Percentiles rank a stretch among this genome's conserved stretches.
Conservation (phyloP, 2,888 invertebrate genomes). For the Acronicta leporina region DNA sequence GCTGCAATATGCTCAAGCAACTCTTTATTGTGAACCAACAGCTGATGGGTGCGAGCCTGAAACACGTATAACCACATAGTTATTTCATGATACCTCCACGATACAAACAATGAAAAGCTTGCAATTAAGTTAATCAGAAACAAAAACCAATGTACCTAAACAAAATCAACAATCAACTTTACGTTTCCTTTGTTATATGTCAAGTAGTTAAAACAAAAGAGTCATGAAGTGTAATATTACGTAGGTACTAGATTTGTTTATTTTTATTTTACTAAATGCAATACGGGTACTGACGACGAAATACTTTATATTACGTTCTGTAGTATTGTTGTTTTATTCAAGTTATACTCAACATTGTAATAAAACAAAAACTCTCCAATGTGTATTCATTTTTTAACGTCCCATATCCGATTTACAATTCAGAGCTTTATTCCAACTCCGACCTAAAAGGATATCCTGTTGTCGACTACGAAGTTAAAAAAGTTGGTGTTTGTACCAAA, state of each 20-base stretch:
- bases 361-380: not conserved
- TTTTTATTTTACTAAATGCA: too few species aligned
- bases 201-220: too few species aligned
- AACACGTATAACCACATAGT: slow-evolving; percentile 35
- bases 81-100: not conserved
- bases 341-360: not conserved
- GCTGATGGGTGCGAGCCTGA: slow-evolving; percentile 96
- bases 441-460: slow-evolving; percentile 27
- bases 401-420: slow-evolving; percentile 24
- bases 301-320: too few species aligned
- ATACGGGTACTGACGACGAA: too few species aligned
- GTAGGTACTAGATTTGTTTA: too few species aligned
- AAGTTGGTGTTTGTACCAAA: slow-evolving; percentile 8
- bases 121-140: not conserved
- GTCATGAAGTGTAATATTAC: too few species aligned
- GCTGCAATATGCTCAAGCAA: slow-evolving; percentile 98
- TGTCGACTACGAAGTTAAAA: slow-evolving; percentile 6
- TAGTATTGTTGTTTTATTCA: too few species aligned
- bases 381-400: not conserved
- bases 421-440: slow-evolving; percentile 15
- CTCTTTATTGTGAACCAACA: slow-evolving; percentile 98
- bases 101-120: not conserved
- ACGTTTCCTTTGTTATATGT: too few species aligned
- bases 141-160: not conserved
- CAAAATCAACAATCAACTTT: not conserved